These are phyloP conservation scores for Caerostris extrusa DNA, from an alignment of 1,140 invertebrate genomes.

Conservation along the genomic window DNA sequence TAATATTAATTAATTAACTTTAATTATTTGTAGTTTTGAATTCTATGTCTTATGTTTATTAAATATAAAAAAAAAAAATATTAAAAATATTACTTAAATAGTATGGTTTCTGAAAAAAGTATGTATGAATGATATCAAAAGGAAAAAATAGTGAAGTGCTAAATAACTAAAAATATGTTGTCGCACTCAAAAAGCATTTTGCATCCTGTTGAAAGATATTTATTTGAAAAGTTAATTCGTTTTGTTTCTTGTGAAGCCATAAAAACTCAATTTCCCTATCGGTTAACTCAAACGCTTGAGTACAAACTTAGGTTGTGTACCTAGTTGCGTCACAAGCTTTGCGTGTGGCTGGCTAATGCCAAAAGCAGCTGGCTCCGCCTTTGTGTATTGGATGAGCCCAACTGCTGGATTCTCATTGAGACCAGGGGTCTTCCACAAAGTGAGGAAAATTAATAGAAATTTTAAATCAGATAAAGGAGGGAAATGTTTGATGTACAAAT, in stretches of 20 bases:
- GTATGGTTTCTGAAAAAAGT: too few species aligned
- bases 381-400: constrained; percentile 52
- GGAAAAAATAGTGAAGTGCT: too few species aligned
- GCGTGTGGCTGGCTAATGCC: constrained; percentile 65
- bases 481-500: background rate
- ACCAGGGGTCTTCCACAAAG: constrained; percentile 29
- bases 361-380: constrained; percentile 70
- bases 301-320: constrained; percentile 62
- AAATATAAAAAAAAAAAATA: too few species aligned
- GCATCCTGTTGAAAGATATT: background rate
- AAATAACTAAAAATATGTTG: too few species aligned
- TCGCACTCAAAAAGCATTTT: too few species aligned
- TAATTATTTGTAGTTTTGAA: too few species aligned
- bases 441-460: background rate
- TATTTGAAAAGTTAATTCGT: constrained; percentile 1
- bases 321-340: constrained; percentile 59
- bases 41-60: too few species aligned
- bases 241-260: constrained; percentile 63
- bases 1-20: too few species aligned
- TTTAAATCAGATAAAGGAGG: background rate
- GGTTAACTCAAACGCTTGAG: background rate
- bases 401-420: constrained; percentile 62
- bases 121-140: too few species aligned
- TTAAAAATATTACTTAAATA: too few species aligned
- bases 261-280: constrained; percentile 58